phyloP scores from a whole-genome alignment of 2,113 vertebrate genomes.

The Ochotona princeps region DNA sequence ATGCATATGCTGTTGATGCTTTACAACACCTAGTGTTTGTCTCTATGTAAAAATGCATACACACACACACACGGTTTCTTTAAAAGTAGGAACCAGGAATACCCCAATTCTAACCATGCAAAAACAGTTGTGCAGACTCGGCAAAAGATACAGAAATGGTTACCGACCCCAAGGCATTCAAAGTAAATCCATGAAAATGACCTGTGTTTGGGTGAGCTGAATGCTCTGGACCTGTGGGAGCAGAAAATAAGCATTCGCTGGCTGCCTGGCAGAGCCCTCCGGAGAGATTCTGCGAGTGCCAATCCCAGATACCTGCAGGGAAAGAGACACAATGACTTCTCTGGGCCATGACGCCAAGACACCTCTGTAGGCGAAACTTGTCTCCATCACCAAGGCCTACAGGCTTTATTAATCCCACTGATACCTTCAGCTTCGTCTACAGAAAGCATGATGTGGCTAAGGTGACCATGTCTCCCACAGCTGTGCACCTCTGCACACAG shows the following conservation, averaged over 20 bases:
- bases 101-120: neutral
- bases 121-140: neutral
- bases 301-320: conserved; percentile 93
- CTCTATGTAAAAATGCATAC: too few species aligned
- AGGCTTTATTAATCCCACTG: neutral
- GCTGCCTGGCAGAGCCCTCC: conserved; percentile 88
- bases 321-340: neutral
- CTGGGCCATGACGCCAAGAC: neutral
- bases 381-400: neutral
- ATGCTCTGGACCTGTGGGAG: conserved; percentile 95
- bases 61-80: neutral
- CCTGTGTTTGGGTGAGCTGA: conserved; percentile 94
- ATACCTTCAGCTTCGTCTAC: neutral
- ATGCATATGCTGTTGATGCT: neutral
- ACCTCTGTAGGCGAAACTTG: neutral
- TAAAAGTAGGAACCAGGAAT: neutral
- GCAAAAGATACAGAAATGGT: neutral
- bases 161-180: neutral
- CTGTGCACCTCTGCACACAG: too few species aligned
- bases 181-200: conserved; percentile 75
- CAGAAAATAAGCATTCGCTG: conserved; percentile 88
- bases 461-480: too few species aligned
- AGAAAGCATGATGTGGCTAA: neutral
- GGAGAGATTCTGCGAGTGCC: conserved; percentile 86
- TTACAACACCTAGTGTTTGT: neutral